phyloP scores from a whole-genome alignment of 2,888 invertebrate species.

The Gari tellinella region DNA sequence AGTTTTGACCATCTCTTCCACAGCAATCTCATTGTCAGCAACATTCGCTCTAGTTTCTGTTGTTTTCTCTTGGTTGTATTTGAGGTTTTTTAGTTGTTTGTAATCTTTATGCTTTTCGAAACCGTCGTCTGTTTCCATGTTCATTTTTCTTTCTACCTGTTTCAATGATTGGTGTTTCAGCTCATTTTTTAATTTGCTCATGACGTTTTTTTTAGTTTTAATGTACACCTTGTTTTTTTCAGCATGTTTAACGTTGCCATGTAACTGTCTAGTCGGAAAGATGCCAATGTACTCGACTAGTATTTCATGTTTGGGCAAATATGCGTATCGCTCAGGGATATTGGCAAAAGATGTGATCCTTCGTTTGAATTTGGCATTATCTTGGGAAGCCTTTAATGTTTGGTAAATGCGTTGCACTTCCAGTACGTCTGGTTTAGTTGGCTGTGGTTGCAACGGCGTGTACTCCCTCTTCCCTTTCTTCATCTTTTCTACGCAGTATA shows the following conservation, averaged over 20 bases:
- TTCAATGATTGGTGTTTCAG: slow-evolving; percentile 17
- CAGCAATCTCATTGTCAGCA: slow-evolving; percentile 36
- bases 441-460: slow-evolving; percentile 24
- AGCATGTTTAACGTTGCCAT: slow-evolving; percentile 8
- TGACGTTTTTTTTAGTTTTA: slow-evolving; percentile 7
- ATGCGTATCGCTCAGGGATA: neutral
- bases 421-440: neutral
- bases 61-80: slow-evolving; percentile 14
- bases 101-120: slow-evolving; percentile 6
- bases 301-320: neutral
- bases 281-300: slow-evolving; percentile 25
- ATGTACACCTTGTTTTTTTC: slow-evolving; percentile 16
- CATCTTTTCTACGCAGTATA: slow-evolving; percentile 11
- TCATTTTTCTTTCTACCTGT: slow-evolving; percentile 21
- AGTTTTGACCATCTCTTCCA: slow-evolving; percentile 48
- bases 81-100: slow-evolving; percentile 28
- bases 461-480: slow-evolving; percentile 7
- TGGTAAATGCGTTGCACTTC: slow-evolving; percentile 23
- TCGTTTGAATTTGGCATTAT: slow-evolving; percentile 4
- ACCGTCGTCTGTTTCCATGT: slow-evolving; percentile 3
- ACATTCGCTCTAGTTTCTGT: slow-evolving; percentile 2
- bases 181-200: slow-evolving; percentile 5
- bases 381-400: neutral
- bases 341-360: slow-evolving; percentile 21
- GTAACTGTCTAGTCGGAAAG: slow-evolving; percentile 10